Evolutionary conservation across 2,888 invertebrate species (phyloP).

Genomic region (Mimachlamys varia): DNA sequence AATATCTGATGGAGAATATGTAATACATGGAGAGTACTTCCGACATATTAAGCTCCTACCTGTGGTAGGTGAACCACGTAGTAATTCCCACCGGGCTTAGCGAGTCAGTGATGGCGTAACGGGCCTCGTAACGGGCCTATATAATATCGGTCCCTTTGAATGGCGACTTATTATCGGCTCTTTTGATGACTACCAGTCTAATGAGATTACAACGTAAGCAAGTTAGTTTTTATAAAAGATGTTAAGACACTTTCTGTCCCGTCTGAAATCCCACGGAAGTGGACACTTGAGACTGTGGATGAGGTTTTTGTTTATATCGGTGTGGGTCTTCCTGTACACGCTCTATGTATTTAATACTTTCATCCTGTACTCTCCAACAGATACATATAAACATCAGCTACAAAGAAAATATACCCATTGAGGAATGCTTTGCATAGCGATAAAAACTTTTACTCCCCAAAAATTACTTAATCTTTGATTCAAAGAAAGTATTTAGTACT

Average conservation of each 20-base stretch:
- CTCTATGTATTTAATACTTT: neutral
- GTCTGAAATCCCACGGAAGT: neutral
- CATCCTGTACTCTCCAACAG: too few relatives aligned
- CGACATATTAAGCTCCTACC: neutral
- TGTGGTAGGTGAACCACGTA: neutral
- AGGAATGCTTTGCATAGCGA: too few relatives aligned
- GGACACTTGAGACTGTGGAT: neutral
- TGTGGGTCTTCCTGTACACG: neutral
- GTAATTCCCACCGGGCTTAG: neutral
- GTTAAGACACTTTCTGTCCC: neutral
- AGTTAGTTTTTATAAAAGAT: neutral
- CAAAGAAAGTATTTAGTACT: too few relatives aligned
- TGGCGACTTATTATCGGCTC: neutral
- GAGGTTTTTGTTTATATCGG: neutral
- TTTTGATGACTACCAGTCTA: neutral
- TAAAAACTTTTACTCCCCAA: too few relatives aligned
- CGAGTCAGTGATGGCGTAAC: neutral
- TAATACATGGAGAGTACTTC: neutral
- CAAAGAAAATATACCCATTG: too few relatives aligned
- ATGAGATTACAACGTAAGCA: constrained; percentile 6
- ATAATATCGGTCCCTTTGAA: neutral
- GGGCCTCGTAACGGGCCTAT: constrained; percentile 13
- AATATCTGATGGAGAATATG: neutral
- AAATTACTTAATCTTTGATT: too few relatives aligned
- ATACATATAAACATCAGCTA: too few relatives aligned